Percentiles rank a stretch among this genome's conserved stretches.
Conservation (phyloP, 2,888 invertebrate genomes). For the Acanthosepion esculentum region DNA sequence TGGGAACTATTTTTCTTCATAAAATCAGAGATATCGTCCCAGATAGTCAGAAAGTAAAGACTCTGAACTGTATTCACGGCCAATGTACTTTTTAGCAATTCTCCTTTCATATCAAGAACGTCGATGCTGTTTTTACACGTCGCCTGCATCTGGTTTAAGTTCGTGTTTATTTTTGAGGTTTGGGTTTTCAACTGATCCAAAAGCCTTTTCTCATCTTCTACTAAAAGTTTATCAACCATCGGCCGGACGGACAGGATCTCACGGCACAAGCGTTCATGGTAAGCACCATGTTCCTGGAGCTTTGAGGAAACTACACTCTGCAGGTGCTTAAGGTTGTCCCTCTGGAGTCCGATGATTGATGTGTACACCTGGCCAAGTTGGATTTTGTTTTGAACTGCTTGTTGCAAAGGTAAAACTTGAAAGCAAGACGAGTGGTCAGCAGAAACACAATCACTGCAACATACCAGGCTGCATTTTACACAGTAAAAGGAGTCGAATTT, state of each 20-base stretch:
- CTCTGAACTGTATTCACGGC: not conserved
- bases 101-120: not conserved
- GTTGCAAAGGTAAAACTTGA: not conserved
- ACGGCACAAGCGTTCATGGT: not conserved
- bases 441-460: not conserved
- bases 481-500: not conserved
- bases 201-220: not conserved
- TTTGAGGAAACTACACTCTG: not conserved
- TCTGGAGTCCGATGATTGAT: constrained; percentile 41
- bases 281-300: not conserved
- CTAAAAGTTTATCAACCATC: not conserved
- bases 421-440: not conserved
- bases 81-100: not conserved
- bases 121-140: not conserved
- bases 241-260: not conserved
- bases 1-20: constrained; percentile 35
- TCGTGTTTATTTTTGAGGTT: not conserved
- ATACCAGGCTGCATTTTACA: not conserved
- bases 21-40: constrained; percentile 24
- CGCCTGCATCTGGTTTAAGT: not conserved
- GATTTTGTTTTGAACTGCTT: not conserved
- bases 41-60: not conserved
- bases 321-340: constrained; percentile 36
- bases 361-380: not conserved
- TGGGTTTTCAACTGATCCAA: not conserved